These are phyloP conservation scores for Ichneumoninae sp. DNA, from an alignment of 2,888 invertebrate genomes.

Conservation along the genomic window DNA sequence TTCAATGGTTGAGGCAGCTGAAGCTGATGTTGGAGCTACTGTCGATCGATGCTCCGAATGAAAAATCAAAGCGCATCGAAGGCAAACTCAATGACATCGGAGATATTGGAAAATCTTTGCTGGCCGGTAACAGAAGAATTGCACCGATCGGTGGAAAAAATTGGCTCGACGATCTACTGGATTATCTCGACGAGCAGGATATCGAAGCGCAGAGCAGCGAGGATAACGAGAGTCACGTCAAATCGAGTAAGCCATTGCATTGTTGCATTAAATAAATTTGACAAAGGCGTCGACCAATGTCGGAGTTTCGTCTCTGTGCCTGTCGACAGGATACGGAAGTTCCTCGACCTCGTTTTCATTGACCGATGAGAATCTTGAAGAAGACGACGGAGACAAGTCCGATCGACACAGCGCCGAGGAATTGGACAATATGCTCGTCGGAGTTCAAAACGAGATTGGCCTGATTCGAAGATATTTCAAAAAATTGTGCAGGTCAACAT, in stretches of 20 bases:
- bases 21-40: constrained; percentile 55
- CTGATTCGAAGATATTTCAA: constrained; percentile 67
- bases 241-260: constrained; percentile 57
- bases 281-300: background rate
- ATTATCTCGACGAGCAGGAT: constrained; percentile 56
- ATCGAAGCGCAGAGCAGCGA: constrained; percentile 54
- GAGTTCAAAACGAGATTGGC: constrained; percentile 65
- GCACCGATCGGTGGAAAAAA: constrained; percentile 37
- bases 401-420: constrained; percentile 11
- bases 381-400: constrained; percentile 14
- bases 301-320: background rate
- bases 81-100: constrained; percentile 22
- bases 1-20: constrained; percentile 66
- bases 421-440: constrained; percentile 61
- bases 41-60: constrained; percentile 8
- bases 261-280: background rate
- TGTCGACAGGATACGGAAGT: constrained; percentile 53
- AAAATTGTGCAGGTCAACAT: constrained; percentile 69
- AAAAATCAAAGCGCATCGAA: constrained; percentile 38
- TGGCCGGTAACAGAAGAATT: constrained; percentile 19
- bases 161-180: constrained; percentile 59
- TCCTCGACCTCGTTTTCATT: constrained; percentile 49
- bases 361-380: constrained; percentile 13
- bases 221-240: constrained; percentile 55
- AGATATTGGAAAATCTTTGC: constrained; percentile 32